Percentiles rank a stretch among this genome's conserved stretches.
These are phyloP conservation scores for Malachius bipustulatus DNA, from an alignment of 2,888 invertebrate species.

Conservation along the genomic window DNA sequence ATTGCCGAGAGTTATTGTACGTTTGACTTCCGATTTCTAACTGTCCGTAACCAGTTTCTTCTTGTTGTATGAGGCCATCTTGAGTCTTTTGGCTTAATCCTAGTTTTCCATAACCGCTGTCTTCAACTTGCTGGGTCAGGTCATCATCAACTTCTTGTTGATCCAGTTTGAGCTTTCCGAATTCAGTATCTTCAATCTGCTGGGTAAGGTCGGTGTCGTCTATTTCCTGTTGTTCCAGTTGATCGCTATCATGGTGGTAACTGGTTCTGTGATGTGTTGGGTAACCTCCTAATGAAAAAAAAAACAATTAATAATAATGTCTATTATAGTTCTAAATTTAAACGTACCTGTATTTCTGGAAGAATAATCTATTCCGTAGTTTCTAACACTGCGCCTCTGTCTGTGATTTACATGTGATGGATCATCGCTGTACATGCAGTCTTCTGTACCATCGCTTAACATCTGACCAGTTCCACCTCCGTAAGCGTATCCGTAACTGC, in stretches of 20 bases:
- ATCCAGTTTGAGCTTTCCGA: neutral
- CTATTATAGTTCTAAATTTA: too few species aligned
- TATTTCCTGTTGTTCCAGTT: constrained; percentile 11
- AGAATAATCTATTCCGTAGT: neutral
- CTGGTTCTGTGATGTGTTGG: too few species aligned
- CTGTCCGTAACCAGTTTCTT: too few species aligned
- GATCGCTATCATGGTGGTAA: too few species aligned
- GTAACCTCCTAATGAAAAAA: too few species aligned
- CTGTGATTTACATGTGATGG: constrained; percentile 6
- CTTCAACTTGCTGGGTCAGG: constrained; percentile 14
- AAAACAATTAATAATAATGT: too few species aligned
- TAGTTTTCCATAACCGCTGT: constrained; percentile 7
- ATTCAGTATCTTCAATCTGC: constrained; percentile 14
- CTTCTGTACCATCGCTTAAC: constrained; percentile 6
- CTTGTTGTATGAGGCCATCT: too few species aligned
- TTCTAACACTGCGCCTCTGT: constrained; percentile 9
- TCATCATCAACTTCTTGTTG: constrained; percentile 7
- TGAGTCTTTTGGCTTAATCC: too few species aligned
- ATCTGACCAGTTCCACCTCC: constrained; percentile 18
- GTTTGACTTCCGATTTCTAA: too few species aligned
- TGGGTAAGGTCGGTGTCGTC: constrained; percentile 26
- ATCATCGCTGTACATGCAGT: constrained; percentile 16
- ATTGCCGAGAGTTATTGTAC: too few species aligned
- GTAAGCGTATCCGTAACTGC: constrained; percentile 18
- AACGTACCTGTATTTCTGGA: too few species aligned